phyloP scores from a whole-genome alignment of 2,113 vertebrate genomes.

The Leucosticte australis region DNA sequence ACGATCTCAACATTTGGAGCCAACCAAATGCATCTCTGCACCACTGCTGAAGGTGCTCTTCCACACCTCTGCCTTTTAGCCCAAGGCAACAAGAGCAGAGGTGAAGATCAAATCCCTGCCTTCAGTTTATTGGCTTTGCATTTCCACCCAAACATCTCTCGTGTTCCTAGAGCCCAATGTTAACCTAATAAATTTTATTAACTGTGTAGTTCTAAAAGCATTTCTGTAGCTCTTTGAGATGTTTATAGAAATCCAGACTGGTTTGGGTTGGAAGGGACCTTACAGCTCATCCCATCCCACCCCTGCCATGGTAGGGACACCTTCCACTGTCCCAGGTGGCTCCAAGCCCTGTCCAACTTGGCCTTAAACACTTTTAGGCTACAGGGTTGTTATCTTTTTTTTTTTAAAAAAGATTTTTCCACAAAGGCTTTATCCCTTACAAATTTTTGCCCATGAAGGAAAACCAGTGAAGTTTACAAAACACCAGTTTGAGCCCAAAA shows the following conservation, averaged over 20 bases:
- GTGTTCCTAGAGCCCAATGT: fast-evolving
- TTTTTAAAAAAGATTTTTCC: neutral
- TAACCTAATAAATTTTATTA: neutral
- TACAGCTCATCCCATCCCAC: neutral
- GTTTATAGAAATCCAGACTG: neutral
- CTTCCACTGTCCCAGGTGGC: fast-evolving
- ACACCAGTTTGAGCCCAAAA: neutral
- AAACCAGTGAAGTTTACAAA: neutral
- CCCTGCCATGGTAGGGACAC: neutral
- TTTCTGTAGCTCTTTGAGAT: neutral
- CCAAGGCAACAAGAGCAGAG: neutral
- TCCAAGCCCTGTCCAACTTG: neutral
- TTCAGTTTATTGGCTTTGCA: neutral
- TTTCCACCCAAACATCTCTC: neutral
- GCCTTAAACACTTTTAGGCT: neutral
- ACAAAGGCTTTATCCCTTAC: neutral
- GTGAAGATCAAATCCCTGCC: neutral
- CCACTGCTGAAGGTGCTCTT: too few species aligned
- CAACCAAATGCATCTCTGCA: too few species aligned
- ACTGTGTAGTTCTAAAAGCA: neutral
- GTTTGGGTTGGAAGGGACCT: neutral
- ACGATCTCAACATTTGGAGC: fast-evolving
- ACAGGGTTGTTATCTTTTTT: too few species aligned
- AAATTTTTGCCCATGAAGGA: neutral
- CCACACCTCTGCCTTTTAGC: neutral